phyloP scores from a whole-genome alignment of 2,113 vertebrate genomes.

The Meleagris gallopavo region DNA sequence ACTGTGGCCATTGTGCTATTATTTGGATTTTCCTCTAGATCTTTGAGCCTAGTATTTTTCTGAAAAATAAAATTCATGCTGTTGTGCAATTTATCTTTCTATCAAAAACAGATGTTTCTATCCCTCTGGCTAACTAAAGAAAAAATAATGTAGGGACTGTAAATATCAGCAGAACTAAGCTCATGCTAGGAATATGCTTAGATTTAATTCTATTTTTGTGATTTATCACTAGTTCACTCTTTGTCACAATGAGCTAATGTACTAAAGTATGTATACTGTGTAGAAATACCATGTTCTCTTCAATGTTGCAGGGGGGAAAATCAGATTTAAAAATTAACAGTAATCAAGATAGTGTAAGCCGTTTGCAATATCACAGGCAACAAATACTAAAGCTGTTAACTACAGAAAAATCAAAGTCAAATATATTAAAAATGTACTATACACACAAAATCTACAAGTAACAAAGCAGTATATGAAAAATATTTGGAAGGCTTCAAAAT shows the following conservation, averaged over 20 bases:
- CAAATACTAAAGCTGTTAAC: neutral
- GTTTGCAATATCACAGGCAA: neutral
- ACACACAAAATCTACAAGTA: neutral
- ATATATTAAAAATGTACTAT: neutral
- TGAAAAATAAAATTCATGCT: neutral
- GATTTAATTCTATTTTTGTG: neutral
- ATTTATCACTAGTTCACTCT: neutral
- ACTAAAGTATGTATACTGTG: neutral
- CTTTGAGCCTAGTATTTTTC: neutral
- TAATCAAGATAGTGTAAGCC: neutral
- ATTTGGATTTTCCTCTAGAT: neutral
- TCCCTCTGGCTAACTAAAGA: neutral
- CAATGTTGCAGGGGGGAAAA: neutral
- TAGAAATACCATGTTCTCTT: neutral
- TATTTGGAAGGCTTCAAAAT: constrained; percentile 25
- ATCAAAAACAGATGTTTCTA: neutral
- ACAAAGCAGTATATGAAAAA: neutral
- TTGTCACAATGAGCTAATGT: neutral
- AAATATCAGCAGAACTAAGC: neutral
- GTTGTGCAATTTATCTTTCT: neutral
- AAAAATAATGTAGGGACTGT: neutral
- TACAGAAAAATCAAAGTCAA: neutral
- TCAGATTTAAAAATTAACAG: neutral
- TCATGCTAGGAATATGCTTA: neutral
- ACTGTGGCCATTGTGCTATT: neutral